These are phyloP conservation scores for Apus apus DNA, from an alignment of 2,113 vertebrate genomes.

Conservation along the genomic window DNA sequence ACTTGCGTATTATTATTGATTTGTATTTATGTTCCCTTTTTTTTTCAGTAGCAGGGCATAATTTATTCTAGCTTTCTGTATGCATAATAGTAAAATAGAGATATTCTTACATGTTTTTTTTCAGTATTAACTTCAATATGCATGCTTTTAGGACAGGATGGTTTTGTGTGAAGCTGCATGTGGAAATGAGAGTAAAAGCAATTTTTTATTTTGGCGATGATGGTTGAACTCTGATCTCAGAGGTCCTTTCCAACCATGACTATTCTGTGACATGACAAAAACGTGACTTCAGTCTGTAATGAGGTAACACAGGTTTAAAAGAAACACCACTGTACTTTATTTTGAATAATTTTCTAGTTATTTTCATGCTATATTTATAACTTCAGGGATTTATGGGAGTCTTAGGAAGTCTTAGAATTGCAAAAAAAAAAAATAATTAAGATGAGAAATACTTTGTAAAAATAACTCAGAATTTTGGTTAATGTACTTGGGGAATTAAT, in stretches of 20 bases:
- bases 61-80: background rate
- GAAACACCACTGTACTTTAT: background rate
- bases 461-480: background rate
- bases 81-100: background rate
- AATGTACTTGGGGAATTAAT: background rate
- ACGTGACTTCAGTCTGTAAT: background rate
- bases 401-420: background rate
- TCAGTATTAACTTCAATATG: background rate
- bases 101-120: background rate
- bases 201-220: no score
- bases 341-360: background rate
- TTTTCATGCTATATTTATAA: background rate
- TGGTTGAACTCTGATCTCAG: no score
- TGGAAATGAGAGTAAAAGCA: background rate
- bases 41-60: background rate
- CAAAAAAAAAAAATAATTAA: background rate
- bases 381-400: fast-evolving
- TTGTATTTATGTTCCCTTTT: background rate
- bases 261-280: background rate
- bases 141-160: background rate
- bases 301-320: background rate
- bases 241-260: no score
- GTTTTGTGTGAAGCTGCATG: background rate
- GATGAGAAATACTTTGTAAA: background rate
- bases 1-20: background rate